Evolutionary conservation across 2,797 vertebrate species (phyloP), one percentile per base, ranked within the genome.

Genomic region (Vireo griseus): DNA sequence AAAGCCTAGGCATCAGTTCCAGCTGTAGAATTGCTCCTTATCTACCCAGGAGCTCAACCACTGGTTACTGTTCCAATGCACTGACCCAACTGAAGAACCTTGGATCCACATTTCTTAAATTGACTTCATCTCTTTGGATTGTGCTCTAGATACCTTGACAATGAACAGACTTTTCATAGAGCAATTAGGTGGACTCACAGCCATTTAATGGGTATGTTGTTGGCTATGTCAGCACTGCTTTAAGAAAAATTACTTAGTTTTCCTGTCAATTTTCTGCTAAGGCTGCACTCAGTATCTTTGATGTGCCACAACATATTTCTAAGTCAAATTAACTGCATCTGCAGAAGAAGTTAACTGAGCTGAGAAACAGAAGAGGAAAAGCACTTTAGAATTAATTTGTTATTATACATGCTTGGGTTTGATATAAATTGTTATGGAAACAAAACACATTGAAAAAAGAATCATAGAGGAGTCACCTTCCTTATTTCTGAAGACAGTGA

Each of bases 401-500:
- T 75, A 39, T 9, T 50, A 17, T 24, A 29, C 19, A 24, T 72
- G 45, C 31, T 63, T n/a, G 13, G 9, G 6, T 75, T 57, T 31
- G 5, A 63, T 31, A 51, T 51, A 68, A 47, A 35, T 45, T 59
- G 31, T 21, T 63, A 39, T 4, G 45, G 42, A 91, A 92, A 68
- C 2, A 13, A 74, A 86, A 59, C 5, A 74, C 19, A 50, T 57
- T 44, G 20, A n/a, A 57, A 44, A 58, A 73, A 92, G 45, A 90
- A 93, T 25, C 61, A 40, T 86, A 69, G 14, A 39, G 37, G 71
- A 95, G 92, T 98, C 96, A 98, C 98, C 97, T 97, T 95, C 93
- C 35, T 96, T 95, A 94, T 96, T 98, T 86, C 90, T 97, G 93
- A 78, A 97, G 75, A 98, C 97, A 71, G 97, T 98, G 86, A 98